Evolutionary conservation across 37 sponge, comb jelly and placozoan genomes (phyloP), one percentile per base, ranked within the genome.

Genomic region (Theonella swinhoei): DNA sequence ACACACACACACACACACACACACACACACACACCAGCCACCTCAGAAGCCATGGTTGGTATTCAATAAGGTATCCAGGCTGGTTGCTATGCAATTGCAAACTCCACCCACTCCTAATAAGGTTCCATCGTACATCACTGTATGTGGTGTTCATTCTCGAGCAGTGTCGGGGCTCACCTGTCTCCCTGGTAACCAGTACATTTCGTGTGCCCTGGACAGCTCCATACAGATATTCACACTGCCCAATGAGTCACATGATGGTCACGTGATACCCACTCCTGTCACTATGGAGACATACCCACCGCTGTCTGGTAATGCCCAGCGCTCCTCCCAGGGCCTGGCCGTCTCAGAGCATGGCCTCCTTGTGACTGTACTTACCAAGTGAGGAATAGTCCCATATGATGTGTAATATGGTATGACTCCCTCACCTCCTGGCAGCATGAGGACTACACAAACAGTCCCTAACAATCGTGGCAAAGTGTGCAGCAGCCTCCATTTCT

Each of bases 271-370:
- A 39, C 78, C 78, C 3, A 35, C 64, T 0, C 35, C 41, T 23
- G 26, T 78, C 25, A 26, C 33, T 4, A 63, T 78, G 65, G 78
- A 63, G 41, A 78, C 66, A n/a, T 11, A 20, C 19, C 60, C 11
- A 58, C 60, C 11, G 60, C 17, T 19, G 19, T 19, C 11, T 11
- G 29, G 5, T 5, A 8, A 7, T 26, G 30, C 24, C n/a, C 5
- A 29, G 66, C 5, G 66, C 24, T n/a, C 7, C 5, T 7, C 19
- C 17, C 78, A 78, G 14, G 78, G 78, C 31, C 38, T 78, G 65
- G 78, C 78, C 9, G 41, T 78, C 33, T 78, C 78, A 4, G 65
- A 78, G 20, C 59, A 4, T 14, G 65, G 78, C 33, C 64, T 78
- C 25, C 63, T 64, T 61, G 63, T 35, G 39, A 65, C 78, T 36